Evolutionary conservation across 2,113 vertebrate genomes (phyloP), one percentile per base, ranked within the genome.

Genomic region (Corvus moneduloides): DNA sequence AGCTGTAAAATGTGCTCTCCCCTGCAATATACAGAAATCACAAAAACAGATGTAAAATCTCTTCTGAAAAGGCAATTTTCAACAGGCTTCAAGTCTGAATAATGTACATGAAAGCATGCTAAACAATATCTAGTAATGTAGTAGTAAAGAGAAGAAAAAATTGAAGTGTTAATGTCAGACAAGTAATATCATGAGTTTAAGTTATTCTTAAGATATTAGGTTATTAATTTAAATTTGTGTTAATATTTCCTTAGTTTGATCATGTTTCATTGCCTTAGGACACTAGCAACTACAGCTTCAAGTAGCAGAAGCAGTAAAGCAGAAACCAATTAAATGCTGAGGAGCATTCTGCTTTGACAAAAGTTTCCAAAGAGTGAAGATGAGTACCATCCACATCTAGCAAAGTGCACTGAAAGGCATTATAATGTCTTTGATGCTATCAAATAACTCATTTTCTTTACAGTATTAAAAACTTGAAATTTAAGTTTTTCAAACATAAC

Each of bases 1-100:
- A 99, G 93, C 22, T 97, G 97, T 26, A 99, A 88, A 77, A 78
- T 90, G 95, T 99, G 98, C 87, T 97, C 97, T 95, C 99, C 99
- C 89, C 99, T 99, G 96, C 87, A 97, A 96, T 30, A 91, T 5
- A 97, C 1, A 88, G 11, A 85, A 79, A 79, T 75, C 24, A 86
- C 22, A 69, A 41, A 76, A 88, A n/a, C 0, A 1, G 26, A 69
- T 71, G 41, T 3, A 73, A 84, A 71, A 72, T 16, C 37, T 85
- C 37, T 73, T 66, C 59, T 19, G 26, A 61, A 84, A 89, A 84
- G 43, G 39, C 5, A 54, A 24, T 55, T 89, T 89, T 71, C 51
- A 86, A 87, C 14, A 51, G 16, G 51, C 23, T 58, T 67, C 9
- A 27, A 41, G 24, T 74, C 46, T 55, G 43, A 89, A 77, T 55